Conservation (phyloP, 2,113 vertebrate species). For the Ceyx cyanopectus region DNA sequence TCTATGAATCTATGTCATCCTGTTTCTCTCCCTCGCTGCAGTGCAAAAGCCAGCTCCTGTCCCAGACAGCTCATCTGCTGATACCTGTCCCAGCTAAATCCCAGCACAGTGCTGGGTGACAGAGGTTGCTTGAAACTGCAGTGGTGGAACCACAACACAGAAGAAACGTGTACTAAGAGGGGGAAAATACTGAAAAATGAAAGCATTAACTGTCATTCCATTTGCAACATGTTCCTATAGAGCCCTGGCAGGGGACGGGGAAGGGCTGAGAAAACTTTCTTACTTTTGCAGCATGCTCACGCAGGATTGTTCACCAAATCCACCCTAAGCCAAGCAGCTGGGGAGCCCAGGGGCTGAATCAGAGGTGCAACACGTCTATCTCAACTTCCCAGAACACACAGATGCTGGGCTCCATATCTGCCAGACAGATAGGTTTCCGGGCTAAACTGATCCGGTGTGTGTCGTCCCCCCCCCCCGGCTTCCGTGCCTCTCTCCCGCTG, state of each 20-base stretch:
- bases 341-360: background rate
- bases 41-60: background rate
- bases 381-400: background rate
- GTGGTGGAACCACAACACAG: background rate
- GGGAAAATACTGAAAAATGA: background rate
- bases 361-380: fast-evolving
- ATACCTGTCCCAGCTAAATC: no score
- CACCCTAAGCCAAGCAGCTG: background rate
- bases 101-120: fast-evolving
- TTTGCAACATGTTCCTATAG: background rate
- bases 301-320: background rate
- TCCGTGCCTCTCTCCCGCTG: background rate
- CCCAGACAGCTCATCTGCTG: background rate
- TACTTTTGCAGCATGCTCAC: background rate
- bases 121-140: background rate
- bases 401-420: background rate
- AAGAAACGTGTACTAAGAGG: background rate
- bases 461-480: background rate
- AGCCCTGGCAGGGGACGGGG: background rate
- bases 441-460: background rate
- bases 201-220: background rate
- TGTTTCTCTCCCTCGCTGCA: background rate
- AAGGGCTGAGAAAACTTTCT: background rate
- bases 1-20: no score
- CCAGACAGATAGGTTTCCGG: background rate